These are phyloP conservation scores for Neomorphus geoffroyi DNA, from an alignment of 2,797 vertebrate genomes.

Conservation along the genomic window DNA sequence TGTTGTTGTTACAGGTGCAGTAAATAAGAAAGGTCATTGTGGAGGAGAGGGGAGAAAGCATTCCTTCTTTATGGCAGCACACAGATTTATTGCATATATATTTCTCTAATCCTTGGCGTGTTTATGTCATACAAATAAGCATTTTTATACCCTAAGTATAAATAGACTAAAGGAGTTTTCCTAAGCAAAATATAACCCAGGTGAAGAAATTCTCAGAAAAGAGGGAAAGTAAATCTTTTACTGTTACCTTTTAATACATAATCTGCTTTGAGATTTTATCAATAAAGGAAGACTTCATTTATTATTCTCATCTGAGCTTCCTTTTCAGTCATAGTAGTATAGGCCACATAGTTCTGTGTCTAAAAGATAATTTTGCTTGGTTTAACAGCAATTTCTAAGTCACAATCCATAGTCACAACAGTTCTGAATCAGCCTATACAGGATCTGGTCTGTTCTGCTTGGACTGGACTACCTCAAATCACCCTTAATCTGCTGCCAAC, in stretches of 20 bases:
- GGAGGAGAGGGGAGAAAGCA: not conserved
- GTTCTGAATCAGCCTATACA: not conserved
- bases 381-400: not conserved
- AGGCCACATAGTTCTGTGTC: not conserved
- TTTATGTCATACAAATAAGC: not conserved
- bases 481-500: not conserved
- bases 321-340: not conserved
- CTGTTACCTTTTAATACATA: not conserved
- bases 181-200: not conserved
- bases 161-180: not conserved
- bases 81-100: not conserved
- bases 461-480: not conserved
- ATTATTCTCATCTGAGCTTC: not conserved
- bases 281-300: not conserved
- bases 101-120: not conserved
- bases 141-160: not conserved
- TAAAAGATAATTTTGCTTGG: not conserved
- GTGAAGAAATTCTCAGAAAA: not conserved
- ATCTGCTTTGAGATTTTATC: not conserved
- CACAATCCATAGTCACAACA: not conserved
- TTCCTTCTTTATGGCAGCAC: not conserved
- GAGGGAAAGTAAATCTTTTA: not conserved
- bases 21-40: not conserved
- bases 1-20: not conserved
- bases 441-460: not conserved